These are phyloP conservation scores for Telmatherina bonti DNA, from an alignment of 2,797 vertebrate species.

Conservation along the genomic window DNA sequence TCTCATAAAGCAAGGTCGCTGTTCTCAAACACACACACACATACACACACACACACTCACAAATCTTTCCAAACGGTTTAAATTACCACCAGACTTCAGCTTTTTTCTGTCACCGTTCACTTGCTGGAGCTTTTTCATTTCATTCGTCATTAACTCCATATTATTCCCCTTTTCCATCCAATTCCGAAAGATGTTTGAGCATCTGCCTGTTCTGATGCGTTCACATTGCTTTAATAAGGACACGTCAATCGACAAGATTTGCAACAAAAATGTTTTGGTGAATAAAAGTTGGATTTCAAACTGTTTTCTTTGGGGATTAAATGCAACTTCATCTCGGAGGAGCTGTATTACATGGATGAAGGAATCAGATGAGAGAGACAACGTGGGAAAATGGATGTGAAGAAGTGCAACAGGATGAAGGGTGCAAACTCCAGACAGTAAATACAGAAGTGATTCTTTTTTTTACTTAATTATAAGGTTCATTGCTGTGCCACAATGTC, in stretches of 20 bases:
- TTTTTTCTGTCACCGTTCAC: conserved; percentile 3
- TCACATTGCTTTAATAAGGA: background rate
- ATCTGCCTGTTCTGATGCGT: background rate
- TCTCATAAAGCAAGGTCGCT: conserved; percentile 53
- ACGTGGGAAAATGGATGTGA: background rate
- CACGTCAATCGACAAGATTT: background rate
- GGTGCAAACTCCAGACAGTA: background rate
- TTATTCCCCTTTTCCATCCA: conserved; percentile 1
- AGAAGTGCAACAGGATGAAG: background rate
- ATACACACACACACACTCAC: conserved; percentile 4
- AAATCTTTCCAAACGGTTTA: background rate
- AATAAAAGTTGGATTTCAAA: too few relatives aligned
- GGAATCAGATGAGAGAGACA: too few relatives aligned
- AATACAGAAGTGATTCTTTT: too few relatives aligned
- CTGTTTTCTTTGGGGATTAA: background rate
- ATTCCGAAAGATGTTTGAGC: background rate
- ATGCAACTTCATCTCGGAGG: background rate
- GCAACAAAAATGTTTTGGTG: background rate
- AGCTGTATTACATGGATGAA: background rate
- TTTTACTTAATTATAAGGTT: too few relatives aligned
- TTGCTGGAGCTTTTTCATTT: conserved; percentile 5
- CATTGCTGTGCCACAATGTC: too few relatives aligned
- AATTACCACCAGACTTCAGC: conserved; percentile 7
- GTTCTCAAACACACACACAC: conserved; percentile 18
- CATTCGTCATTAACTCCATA: conserved; percentile 6